phyloP scores from a whole-genome alignment of 2,797 vertebrate species.

The Cynodonichthys magdalenae region DNA sequence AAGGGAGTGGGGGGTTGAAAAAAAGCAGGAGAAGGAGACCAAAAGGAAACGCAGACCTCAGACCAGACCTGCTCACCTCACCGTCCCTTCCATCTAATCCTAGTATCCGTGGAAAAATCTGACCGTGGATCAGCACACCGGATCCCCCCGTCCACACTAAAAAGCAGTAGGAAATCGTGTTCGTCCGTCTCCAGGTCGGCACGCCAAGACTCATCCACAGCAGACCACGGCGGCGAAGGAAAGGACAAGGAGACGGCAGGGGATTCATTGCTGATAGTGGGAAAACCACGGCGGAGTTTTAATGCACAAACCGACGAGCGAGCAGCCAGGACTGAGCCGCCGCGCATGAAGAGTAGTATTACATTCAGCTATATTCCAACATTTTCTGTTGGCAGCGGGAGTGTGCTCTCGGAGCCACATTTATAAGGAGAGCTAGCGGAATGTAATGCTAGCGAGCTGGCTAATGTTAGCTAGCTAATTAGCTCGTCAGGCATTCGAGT shows the following conservation, averaged over 20 bases:
- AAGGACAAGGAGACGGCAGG: constrained; percentile 37
- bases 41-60: constrained; percentile 55
- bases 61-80: constrained; percentile 49
- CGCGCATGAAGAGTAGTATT: constrained; percentile 33
- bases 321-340: constrained; percentile 18
- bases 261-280: constrained; percentile 27
- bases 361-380: constrained; percentile 58
- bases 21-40: constrained; percentile 26
- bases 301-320: constrained; percentile 12
- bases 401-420: constrained; percentile 61
- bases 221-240: constrained; percentile 50
- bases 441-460: constrained; percentile 79
- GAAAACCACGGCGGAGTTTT: constrained; percentile 40
- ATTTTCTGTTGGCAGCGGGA: constrained; percentile 59
- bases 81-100: not conserved
- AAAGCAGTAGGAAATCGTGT: constrained; percentile 64
- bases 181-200: constrained; percentile 57
- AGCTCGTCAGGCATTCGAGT: constrained; percentile 67
- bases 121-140: constrained; percentile 62
- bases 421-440: constrained; percentile 75
- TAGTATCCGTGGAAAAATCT: constrained; percentile 34
- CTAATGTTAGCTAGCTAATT: constrained; percentile 74
- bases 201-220: constrained; percentile 69
- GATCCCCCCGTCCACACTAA: constrained; percentile 31
- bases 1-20: not conserved